These are phyloP conservation scores for Rhegmatorhina hoffmannsi DNA, from an alignment of 2,113 vertebrate genomes.

Conservation along the genomic window DNA sequence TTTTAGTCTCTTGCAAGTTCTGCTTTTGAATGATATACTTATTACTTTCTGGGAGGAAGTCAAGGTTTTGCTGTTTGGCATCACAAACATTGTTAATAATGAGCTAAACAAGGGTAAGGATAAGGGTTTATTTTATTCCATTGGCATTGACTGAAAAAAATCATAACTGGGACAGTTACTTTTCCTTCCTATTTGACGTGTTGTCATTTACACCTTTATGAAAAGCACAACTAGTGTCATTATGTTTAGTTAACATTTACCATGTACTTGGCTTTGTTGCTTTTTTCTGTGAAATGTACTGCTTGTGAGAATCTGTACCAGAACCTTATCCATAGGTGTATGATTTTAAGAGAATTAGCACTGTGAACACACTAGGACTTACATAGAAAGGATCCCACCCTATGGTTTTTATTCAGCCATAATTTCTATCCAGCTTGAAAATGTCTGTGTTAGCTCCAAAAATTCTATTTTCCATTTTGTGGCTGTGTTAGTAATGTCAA, in stretches of 20 bases:
- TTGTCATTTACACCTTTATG: not conserved
- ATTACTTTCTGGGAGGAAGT: not conserved
- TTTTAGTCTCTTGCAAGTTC: not conserved
- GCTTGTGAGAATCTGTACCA: not conserved
- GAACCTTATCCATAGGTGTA: not conserved
- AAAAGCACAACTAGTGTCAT: not conserved
- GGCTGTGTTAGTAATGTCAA: not conserved
- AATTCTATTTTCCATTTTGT: not conserved
- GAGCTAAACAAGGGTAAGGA: not conserved
- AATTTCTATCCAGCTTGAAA: not conserved
- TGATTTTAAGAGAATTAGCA: not conserved
- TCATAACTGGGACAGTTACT: not conserved
- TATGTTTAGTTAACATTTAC: not conserved
- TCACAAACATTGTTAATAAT: not conserved
- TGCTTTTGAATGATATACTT: not conserved
- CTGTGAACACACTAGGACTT: not conserved
- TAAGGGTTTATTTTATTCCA: not conserved
- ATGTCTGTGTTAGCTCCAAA: not conserved
- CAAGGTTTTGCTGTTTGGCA: not conserved
- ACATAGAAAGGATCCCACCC: not conserved
- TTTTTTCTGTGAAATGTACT: not conserved
- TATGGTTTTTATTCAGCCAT: not conserved
- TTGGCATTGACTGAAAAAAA: not conserved
- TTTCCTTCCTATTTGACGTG: not conserved
- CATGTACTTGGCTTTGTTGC: not conserved